Percentiles rank a stretch among this genome's conserved stretches.
Evolutionary conservation across 2,888 invertebrate genomes (phyloP).

Genomic region (Marronus borbonicus): DNA sequence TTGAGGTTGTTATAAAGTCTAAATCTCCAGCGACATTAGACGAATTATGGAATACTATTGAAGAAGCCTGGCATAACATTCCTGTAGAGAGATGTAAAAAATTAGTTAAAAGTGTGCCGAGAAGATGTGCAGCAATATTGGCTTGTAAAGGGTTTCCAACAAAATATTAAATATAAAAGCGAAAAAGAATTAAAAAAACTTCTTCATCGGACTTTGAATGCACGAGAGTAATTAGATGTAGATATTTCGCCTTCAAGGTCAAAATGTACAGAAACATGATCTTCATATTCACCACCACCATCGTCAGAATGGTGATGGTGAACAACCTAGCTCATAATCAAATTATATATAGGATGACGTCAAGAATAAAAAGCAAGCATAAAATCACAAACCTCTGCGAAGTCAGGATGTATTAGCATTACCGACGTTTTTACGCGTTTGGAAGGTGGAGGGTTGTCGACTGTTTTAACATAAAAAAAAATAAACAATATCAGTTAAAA

Average conservation of each 20-base stretch:
- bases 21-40: too few species aligned
- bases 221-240: background rate
- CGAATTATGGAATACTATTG: too few species aligned
- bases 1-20: too few species aligned
- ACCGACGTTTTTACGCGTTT: background rate
- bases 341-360: background rate
- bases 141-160: too few species aligned
- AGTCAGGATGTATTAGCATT: background rate
- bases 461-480: background rate
- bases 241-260: background rate
- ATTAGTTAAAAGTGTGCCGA: too few species aligned
- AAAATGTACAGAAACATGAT: background rate
- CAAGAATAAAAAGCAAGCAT: background rate
- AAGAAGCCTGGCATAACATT: too few species aligned
- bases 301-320: background rate
- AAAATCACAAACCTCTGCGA: background rate
- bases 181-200: too few species aligned
- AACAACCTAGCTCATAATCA: background rate
- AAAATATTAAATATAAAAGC: too few species aligned
- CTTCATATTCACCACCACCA: background rate
- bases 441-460: background rate
- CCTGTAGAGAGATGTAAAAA: too few species aligned
- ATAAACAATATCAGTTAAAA: background rate
- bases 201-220: background rate
- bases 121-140: too few species aligned